A percentile compares a stretch with the other conserved stretches of the same genome.
Conservation (phyloP, 2,113 vertebrate species). For the Suncus etruscus region DNA sequence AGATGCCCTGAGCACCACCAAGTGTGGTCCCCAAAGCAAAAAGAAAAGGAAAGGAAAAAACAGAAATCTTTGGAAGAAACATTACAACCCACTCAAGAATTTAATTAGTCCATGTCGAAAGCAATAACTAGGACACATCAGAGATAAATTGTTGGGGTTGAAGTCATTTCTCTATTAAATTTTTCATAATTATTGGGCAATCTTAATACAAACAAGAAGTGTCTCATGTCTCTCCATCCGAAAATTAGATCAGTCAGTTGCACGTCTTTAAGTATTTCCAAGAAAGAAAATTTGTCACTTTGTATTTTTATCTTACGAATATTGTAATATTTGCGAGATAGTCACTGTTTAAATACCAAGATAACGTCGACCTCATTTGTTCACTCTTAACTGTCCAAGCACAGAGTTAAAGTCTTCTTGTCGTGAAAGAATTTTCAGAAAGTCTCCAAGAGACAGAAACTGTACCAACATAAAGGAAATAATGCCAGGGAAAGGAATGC, state of each 20-base stretch:
- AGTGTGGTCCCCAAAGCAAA: background rate
- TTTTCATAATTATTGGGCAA: slow-evolving; percentile 59
- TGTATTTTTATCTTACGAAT: slow-evolving; percentile 35
- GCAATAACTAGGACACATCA: background rate
- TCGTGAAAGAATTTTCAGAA: slow-evolving; percentile 56
- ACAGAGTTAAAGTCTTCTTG: background rate
- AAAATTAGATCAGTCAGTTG: slow-evolving; percentile 46
- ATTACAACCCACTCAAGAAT: slow-evolving; percentile 34
- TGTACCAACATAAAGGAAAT: slow-evolving; percentile 51
- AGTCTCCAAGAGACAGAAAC: slow-evolving; percentile 51
- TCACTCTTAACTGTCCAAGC: slow-evolving; percentile 22
- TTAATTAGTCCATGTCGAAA: background rate
- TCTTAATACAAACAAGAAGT: slow-evolving; percentile 56
- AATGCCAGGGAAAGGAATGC: slow-evolving; percentile 49
- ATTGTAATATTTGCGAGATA: slow-evolving; percentile 39
- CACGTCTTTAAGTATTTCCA: slow-evolving; percentile 26
- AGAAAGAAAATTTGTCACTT: slow-evolving; percentile 1
- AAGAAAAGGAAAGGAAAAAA: background rate
- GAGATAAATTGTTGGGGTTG: slow-evolving; percentile 1
- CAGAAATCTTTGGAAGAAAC: background rate
- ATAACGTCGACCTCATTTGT: slow-evolving; percentile 28
- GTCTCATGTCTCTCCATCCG: slow-evolving; percentile 25
- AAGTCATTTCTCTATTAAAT: slow-evolving; percentile 41
- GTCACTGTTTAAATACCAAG: slow-evolving; percentile 53
- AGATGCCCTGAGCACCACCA: background rate